Percentiles rank a stretch among this genome's conserved stretches.
Evolutionary conservation across 2,888 invertebrate genomes (phyloP).

Genomic region (Nemotelus pantherinus): DNA sequence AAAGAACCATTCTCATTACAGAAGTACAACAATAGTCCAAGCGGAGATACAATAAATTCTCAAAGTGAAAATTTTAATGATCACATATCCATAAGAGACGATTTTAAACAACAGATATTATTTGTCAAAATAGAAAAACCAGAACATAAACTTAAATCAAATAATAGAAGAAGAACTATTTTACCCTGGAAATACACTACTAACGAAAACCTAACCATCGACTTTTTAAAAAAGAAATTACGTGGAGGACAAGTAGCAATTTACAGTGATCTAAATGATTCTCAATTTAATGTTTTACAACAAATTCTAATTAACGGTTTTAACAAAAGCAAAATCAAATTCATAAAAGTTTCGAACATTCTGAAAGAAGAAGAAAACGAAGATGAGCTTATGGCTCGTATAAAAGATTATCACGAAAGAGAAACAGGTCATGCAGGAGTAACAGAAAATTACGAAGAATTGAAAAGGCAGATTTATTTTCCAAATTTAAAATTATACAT

Average conservation of each 20-base stretch:
- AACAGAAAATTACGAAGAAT: conserved; percentile 70
- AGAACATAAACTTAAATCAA: background rate
- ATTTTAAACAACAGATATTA: conserved; percentile 2
- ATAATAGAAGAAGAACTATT: conserved; percentile 2
- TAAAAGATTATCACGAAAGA: background rate
- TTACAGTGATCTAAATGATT: too few species aligned
- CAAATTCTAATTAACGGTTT: background rate
- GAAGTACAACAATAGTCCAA: too few species aligned
- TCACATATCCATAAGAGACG: background rate
- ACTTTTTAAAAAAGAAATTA: too few species aligned
- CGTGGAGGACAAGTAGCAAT: too few species aligned
- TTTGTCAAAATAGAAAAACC: background rate
- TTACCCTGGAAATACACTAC: too few species aligned
- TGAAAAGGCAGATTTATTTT: conserved; percentile 64
- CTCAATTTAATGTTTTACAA: background rate
- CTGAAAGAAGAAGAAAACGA: background rate
- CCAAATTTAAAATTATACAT: too few species aligned
- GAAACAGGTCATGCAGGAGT: conserved; percentile 43
- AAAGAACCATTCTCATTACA: too few species aligned
- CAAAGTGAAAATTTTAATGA: background rate
- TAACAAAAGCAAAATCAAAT: background rate
- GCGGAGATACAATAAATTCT: too few species aligned
- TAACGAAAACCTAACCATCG: too few species aligned
- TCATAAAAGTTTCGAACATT: background rate
- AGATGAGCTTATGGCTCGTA: background rate